Percentiles rank a stretch among this genome's conserved stretches.
phyloP scores from a whole-genome alignment of 2,113 vertebrate genomes.

The Cardinalis cardinalis region DNA sequence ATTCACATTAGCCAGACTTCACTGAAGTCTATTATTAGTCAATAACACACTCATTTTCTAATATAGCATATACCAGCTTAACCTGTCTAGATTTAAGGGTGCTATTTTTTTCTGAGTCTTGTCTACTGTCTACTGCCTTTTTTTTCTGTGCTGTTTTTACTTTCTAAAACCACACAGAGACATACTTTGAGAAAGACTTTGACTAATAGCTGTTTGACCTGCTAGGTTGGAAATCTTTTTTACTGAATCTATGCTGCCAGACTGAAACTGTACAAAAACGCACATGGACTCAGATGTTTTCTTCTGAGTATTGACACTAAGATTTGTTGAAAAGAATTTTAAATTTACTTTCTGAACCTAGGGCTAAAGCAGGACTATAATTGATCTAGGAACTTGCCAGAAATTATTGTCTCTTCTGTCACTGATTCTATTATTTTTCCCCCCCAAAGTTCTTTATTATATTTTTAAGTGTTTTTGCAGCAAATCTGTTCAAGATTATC shows the following conservation, averaged over 20 bases:
- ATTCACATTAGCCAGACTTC: neutral
- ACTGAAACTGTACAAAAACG: neutral
- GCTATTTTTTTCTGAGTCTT: neutral
- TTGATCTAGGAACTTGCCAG: neutral
- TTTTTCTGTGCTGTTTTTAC: neutral
- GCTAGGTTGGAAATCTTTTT: neutral
- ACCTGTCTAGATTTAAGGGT: neutral
- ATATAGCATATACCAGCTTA: neutral
- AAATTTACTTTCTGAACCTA: constrained; percentile 5
- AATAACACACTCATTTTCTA: neutral
- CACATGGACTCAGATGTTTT: neutral
- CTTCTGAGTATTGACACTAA: neutral
- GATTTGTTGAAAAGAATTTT: neutral
- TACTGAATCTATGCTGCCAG: neutral
- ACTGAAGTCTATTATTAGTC: neutral
- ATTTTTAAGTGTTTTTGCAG: neutral
- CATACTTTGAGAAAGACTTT: neutral
- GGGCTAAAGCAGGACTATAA: neutral
- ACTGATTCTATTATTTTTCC: neutral
- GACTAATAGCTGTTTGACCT: constrained; percentile 17
- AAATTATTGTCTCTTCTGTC: neutral
- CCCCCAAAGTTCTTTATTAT: neutral
- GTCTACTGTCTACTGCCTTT: neutral
- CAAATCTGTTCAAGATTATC: neutral
- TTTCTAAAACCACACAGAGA: neutral